Percentiles rank a stretch among this genome's conserved stretches.
phyloP scores from a whole-genome alignment of 2,797 vertebrate genomes.

The Otolemur crassicaudatus region DNA sequence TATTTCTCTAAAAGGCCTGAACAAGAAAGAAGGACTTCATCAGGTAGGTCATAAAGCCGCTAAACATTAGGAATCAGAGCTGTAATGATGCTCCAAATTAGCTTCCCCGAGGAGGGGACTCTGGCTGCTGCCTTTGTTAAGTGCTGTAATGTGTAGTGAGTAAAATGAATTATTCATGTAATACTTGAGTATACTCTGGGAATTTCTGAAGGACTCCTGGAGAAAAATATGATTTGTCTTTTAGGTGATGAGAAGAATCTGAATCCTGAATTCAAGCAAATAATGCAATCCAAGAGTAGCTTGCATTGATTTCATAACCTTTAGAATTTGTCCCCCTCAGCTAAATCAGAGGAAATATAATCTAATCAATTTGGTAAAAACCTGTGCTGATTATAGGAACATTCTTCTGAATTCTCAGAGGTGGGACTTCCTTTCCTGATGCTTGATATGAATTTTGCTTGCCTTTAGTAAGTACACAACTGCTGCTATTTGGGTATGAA shows the following conservation, averaged over 20 bases:
- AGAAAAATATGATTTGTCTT: slow-evolving; percentile 59
- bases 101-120: slow-evolving; percentile 70
- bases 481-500: slow-evolving; percentile 56
- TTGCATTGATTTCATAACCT: slow-evolving; percentile 67
- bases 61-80: slow-evolving; percentile 68
- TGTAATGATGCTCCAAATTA: slow-evolving; percentile 73
- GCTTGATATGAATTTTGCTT: neutral
- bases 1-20: slow-evolving; percentile 58
- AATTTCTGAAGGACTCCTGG: slow-evolving; percentile 72
- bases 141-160: slow-evolving; percentile 52
- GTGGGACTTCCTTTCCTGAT: slow-evolving; percentile 33
- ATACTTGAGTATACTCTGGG: slow-evolving; percentile 62
- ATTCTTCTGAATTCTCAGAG: slow-evolving; percentile 59
- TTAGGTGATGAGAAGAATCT: slow-evolving; percentile 66
- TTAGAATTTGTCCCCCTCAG: neutral
- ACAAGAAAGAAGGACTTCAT: slow-evolving; percentile 61
- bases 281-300: slow-evolving; percentile 61
- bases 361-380: slow-evolving; percentile 41
- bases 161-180: slow-evolving; percentile 81
- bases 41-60: slow-evolving; percentile 63
- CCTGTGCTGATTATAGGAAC: slow-evolving; percentile 48
- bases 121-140: slow-evolving; percentile 66
- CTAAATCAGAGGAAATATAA: slow-evolving; percentile 60
- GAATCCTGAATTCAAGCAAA: slow-evolving; percentile 70
- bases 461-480: slow-evolving; percentile 63